Conservation (phyloP, 1,140 invertebrate species). For the Cyphomyrmex costatus region DNA sequence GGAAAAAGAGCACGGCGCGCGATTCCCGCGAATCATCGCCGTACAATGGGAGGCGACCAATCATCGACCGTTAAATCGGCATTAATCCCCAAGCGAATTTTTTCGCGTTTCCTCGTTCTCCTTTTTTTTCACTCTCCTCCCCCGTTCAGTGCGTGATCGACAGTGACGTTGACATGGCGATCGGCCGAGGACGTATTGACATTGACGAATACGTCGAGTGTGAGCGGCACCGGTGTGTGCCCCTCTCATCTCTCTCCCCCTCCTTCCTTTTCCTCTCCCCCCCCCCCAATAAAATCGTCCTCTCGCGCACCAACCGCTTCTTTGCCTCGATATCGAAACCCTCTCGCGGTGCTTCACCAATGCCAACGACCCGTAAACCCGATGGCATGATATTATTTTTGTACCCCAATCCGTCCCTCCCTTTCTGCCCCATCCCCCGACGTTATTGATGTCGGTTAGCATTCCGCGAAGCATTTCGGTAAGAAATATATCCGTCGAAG, state of each 20-base stretch:
- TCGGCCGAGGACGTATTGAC: slow-evolving; percentile 73
- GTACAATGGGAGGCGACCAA: slow-evolving; percentile 70
- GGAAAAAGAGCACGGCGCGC: neutral
- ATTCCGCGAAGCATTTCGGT: slow-evolving; percentile 54
- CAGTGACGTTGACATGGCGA: slow-evolving; percentile 78
- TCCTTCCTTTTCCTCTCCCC: neutral
- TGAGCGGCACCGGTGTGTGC: slow-evolving; percentile 27
- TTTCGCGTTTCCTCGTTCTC: slow-evolving; percentile 64
- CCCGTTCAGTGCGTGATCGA: slow-evolving; percentile 65
- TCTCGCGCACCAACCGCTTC: slow-evolving; percentile 10
- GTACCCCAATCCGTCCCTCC: slow-evolving; percentile 32
- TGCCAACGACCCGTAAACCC: slow-evolving; percentile 66
- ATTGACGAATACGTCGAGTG: slow-evolving; percentile 71
- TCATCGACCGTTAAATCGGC: slow-evolving; percentile 72
- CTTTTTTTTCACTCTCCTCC: neutral
- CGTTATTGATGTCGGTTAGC: slow-evolving; percentile 74
- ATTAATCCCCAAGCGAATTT: slow-evolving; percentile 75
- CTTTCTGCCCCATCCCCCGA: slow-evolving; percentile 1
- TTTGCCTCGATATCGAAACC: slow-evolving; percentile 35
- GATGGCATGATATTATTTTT: slow-evolving; percentile 78
- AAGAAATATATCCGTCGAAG: slow-evolving; percentile 46
- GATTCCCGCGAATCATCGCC: slow-evolving; percentile 71
- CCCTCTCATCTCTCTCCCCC: neutral
- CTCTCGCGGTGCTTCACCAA: slow-evolving; percentile 25
- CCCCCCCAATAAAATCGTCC: slow-evolving; percentile 40